phyloP scores from a whole-genome alignment of 2,797 vertebrate species.

The Xerus rutilus region DNA sequence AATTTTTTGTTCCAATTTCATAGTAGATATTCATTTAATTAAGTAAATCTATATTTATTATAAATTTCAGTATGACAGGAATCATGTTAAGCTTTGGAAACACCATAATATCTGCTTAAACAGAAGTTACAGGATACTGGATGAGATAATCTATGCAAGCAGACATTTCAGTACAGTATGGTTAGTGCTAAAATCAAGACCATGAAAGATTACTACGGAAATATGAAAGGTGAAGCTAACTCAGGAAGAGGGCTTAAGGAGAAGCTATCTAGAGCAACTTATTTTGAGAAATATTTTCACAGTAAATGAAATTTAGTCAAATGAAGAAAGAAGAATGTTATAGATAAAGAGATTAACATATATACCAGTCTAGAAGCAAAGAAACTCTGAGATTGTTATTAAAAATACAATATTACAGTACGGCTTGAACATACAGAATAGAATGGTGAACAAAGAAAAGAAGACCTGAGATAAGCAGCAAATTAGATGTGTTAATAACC shows the following conservation, averaged over 20 bases:
- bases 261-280: neutral
- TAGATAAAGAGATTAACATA: neutral
- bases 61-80: neutral
- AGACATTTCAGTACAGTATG: neutral
- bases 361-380: neutral
- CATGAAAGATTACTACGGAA: neutral
- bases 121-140: neutral
- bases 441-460: neutral
- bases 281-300: neutral
- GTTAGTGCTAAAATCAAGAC: neutral
- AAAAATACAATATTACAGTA: neutral
- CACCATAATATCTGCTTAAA: neutral
- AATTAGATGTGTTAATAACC: neutral
- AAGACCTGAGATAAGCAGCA: neutral
- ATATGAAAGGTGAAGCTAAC: neutral
- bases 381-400: neutral
- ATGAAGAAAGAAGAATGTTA: neutral
- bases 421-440: neutral
- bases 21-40: neutral
- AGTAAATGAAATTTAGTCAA: neutral
- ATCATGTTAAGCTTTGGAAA: neutral
- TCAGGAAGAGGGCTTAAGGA: neutral
- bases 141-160: neutral
- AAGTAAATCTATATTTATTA: neutral
- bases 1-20: neutral